Conservation (phyloP, 2,888 invertebrate genomes). For the Biston betularia region DNA sequence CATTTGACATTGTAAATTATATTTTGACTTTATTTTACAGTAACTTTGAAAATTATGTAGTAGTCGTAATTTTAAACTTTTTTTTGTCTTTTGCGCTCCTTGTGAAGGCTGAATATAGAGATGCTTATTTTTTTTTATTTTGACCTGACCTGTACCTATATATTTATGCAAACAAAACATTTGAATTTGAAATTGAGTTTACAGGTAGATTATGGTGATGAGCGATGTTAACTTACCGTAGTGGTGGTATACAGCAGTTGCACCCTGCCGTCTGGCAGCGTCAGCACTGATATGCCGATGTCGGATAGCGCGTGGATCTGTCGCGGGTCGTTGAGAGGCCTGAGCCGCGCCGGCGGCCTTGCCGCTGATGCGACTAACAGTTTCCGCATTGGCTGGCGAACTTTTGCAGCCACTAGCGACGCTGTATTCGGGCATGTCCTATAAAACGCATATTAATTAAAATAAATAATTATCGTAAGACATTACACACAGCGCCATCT, state of each 20-base stretch:
- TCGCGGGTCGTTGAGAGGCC: slow-evolving; percentile 93
- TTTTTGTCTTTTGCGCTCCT: no score
- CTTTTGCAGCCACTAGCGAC: slow-evolving; percentile 93
- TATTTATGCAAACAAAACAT: no score
- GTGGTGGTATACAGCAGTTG: slow-evolving; percentile 96
- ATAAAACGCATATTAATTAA: slow-evolving; percentile 37
- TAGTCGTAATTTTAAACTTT: no score
- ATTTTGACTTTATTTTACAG: no score
- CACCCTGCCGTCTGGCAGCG: slow-evolving; percentile 95
- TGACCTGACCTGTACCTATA: no score
- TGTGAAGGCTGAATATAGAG: no score
- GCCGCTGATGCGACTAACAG: slow-evolving; percentile 91
- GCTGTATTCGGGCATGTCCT: slow-evolving; percentile 95
- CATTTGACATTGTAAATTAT: no score
- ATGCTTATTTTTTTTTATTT: no score
- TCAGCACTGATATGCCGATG: slow-evolving; percentile 98
- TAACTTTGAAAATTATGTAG: no score
- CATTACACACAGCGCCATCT: no score
- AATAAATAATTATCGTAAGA: no score
- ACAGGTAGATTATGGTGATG: background rate
- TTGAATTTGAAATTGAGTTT: no score
- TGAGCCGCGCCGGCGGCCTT: slow-evolving; percentile 89
- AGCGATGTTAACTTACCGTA: slow-evolving; percentile 84
- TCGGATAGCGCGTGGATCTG: slow-evolving; percentile 95
- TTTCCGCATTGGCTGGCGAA: slow-evolving; percentile 93